A percentile compares a stretch with the other conserved stretches of the same genome.
Evolutionary conservation across 2,113 vertebrate genomes (phyloP).

Genomic region (Macquaria australasica): DNA sequence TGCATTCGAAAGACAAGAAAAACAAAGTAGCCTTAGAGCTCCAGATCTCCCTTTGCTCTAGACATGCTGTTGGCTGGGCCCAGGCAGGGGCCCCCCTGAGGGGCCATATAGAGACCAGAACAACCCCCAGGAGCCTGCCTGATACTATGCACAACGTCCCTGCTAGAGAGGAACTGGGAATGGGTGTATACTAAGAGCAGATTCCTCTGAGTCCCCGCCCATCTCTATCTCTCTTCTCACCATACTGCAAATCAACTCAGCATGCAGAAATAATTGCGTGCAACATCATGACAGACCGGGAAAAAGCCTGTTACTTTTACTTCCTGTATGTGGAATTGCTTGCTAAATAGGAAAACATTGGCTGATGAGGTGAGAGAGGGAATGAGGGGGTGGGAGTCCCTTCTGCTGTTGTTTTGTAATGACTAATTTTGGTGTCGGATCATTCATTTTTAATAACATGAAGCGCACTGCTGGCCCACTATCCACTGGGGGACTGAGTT

Average conservation of each 20-base stretch:
- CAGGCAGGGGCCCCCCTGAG: conserved; percentile 15
- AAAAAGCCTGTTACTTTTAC: conserved; percentile 51
- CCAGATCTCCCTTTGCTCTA: conserved; percentile 44
- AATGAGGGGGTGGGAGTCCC: neutral
- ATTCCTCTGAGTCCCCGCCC: conserved; percentile 31
- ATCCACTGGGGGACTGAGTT: conserved; percentile 29
- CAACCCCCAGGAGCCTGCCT: conserved; percentile 31
- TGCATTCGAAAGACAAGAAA: conserved; percentile 69
- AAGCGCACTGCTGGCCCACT: conserved; percentile 29
- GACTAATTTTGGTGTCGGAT: conserved; percentile 46
- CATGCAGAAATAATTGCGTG: conserved; percentile 68
- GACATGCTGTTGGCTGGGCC: conserved; percentile 45
- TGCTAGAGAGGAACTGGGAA: conserved; percentile 25
- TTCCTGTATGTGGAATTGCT: conserved; percentile 32
- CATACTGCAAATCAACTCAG: conserved; percentile 65
- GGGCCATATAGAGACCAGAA: conserved; percentile 47
- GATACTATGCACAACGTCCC: conserved; percentile 24
- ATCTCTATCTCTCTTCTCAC: conserved; percentile 49
- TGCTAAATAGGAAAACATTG: conserved; percentile 35
- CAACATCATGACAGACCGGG: conserved; percentile 66
- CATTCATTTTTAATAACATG: conserved; percentile 68
- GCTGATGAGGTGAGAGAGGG: neutral
- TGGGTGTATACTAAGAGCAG: conserved; percentile 19
- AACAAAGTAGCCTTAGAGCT: conserved; percentile 61
- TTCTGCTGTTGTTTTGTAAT: conserved; percentile 43